phyloP scores from a whole-genome alignment of 2,888 invertebrate genomes.

The Erannis defoliaria region DNA sequence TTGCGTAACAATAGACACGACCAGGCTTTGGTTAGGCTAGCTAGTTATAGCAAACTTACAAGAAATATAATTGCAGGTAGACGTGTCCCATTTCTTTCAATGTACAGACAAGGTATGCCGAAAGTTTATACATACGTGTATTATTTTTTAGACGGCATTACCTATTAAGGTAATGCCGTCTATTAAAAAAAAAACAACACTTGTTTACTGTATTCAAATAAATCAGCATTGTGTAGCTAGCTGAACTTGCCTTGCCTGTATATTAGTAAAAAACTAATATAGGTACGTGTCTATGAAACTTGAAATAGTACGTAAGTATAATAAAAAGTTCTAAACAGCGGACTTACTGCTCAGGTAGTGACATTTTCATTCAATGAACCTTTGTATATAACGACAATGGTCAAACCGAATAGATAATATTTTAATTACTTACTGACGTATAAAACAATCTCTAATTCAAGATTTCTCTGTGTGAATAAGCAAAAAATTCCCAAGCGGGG shows the following conservation, averaged over 20 bases:
- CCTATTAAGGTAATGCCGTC: no score
- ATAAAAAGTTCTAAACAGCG: no score
- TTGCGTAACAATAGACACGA: conserved; percentile 48
- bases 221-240: no score
- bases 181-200: no score
- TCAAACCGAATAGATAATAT: conserved; percentile 3
- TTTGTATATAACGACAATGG: conserved; percentile 3
- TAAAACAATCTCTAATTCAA: conserved; percentile 47
- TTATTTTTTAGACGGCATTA: no score
- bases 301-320: no score
- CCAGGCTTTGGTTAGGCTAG: conserved; percentile 36
- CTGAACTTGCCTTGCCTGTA: no score
- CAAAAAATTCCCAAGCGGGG: conserved; percentile 70
- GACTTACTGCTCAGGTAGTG: background rate
- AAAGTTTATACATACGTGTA: no score
- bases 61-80: no score
- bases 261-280: no score
- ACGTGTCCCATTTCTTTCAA: background rate
- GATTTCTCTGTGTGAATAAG: conserved; percentile 62
- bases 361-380: background rate
- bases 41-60: conserved; percentile 6
- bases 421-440: conserved; percentile 15
- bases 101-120: background rate
- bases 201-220: no score
- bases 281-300: no score